Conservation (phyloP, 2,113 vertebrate genomes). For the Bos indicus region DNA sequence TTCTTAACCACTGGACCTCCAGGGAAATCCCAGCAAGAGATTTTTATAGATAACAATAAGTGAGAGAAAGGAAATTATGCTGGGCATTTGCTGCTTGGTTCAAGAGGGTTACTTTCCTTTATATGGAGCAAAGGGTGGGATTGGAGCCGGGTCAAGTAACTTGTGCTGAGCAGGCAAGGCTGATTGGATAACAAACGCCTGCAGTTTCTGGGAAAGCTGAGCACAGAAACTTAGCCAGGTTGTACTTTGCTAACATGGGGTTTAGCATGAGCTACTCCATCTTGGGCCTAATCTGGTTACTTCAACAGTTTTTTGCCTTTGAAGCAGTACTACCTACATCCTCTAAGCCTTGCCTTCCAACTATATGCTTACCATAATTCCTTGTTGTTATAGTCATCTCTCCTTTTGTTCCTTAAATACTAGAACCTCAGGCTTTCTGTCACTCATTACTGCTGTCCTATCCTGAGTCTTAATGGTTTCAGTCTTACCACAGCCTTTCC, state of each 20-base stretch:
- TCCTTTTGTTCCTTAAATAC: not conserved
- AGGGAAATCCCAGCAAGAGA: not conserved
- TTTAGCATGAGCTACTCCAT: not conserved
- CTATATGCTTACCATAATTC: not conserved
- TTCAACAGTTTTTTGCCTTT: not conserved
- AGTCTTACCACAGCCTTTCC: not conserved
- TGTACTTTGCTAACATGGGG: not conserved
- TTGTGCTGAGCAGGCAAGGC: not conserved
- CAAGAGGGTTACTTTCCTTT: not conserved
- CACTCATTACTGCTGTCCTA: not conserved
- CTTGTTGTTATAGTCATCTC: not conserved
- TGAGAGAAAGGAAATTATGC: not conserved
- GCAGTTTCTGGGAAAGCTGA: not conserved
- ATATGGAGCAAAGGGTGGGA: not conserved
- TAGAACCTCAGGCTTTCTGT: not conserved
- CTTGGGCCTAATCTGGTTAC: not conserved
- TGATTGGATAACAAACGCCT: rapidly evolving
- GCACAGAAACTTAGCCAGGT: not conserved
- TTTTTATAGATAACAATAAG: not conserved
- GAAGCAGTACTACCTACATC: not conserved
- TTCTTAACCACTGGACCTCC: not conserved
- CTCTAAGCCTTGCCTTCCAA: not conserved
- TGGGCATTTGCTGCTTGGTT: not conserved
- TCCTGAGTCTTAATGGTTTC: not conserved
- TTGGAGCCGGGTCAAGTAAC: not conserved